Base-by-base conservation (phyloP, 1,140 invertebrate genomes). In the Drosophila kurseongensis region DNA sequence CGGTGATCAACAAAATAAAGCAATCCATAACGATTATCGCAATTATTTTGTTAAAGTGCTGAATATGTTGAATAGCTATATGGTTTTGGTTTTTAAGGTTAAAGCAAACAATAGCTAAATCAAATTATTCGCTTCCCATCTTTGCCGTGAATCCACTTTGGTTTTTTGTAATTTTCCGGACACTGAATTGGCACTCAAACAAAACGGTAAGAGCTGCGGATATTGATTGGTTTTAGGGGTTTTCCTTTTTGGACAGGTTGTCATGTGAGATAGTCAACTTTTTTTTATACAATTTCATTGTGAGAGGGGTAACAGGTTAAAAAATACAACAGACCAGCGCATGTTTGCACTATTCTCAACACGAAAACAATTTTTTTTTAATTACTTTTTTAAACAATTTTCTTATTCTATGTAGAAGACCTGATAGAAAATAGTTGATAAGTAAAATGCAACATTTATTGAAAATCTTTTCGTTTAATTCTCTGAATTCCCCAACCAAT, bases 161-260 rank as follows among this genome's bases (percentile, higher is more conserved):
- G 38, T 29, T 55, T 51, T n/a, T 69, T 65, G 14, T 38, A 38
- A 47, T 74, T 72, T 58, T 55, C 12, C 4, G 32, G 42, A 9
- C 57, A 54, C 47, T 62, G 68, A 45, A 55, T 50, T 40, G 67
- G 29, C 71, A 74, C 57, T 74, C 58, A 41, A 50, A 42, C 36
- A 9, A 35, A 62, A 74, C 36, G 41, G 38, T n/a, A 74, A 75
- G 59, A 40, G 50, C 58, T 75, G 58, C 42, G 44, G 7, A 35
- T 75, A 75, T 75, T 75, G 72, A 75, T 75, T 75, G 72, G 38
- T 63, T 75, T 74, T 54, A 14, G 38, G 16, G 14, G 29, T n/a
- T 60, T 48, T 61, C 29, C 44, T 27, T 66, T 59, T 59, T 32
- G 4, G 14, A 13, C 29, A 23, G 48, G 13, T 47, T 73, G 29